Evolutionary conservation across 2,797 vertebrate species (phyloP).

Genomic region (Melanitta fusca): DNA sequence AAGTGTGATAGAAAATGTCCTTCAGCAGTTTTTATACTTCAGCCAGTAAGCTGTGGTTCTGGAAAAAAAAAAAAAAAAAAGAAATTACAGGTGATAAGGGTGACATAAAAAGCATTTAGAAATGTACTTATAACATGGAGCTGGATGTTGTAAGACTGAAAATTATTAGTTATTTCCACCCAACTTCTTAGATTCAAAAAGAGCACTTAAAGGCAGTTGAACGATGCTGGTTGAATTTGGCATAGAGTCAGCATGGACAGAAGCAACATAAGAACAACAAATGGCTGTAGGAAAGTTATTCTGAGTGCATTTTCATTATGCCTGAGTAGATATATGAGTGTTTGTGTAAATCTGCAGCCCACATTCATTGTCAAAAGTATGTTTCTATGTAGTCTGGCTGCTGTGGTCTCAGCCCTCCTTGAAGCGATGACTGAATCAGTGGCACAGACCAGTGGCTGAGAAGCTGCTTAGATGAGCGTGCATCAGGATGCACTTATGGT

Average conservation of each 20-base stretch:
- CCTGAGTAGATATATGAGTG: neutral
- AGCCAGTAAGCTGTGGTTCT: neutral
- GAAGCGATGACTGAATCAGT: neutral
- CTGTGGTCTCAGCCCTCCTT: neutral
- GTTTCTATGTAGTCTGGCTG: neutral
- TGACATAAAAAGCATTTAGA: constrained; percentile 1
- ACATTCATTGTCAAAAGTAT: neutral
- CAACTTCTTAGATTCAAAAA: neutral
- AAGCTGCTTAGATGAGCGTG: neutral
- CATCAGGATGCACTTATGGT: neutral
- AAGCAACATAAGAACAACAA: neutral
- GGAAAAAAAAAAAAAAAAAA: neutral
- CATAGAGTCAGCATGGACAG: neutral
- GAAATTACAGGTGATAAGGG: neutral
- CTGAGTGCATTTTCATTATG: neutral
- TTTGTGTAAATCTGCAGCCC: neutral
- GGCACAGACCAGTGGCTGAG: neutral
- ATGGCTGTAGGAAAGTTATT: neutral
- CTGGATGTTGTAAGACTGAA: neutral
- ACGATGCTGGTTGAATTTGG: neutral
- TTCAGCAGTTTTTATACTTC: constrained; percentile 34
- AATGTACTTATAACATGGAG: neutral
- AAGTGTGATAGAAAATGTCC: neutral
- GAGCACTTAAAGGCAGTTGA: neutral
- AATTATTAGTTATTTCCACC: neutral